A percentile compares a stretch with the other conserved stretches of the same genome.
These are phyloP conservation scores for Horisme vitalbata DNA, from an alignment of 2,888 invertebrate genomes.

Conservation along the genomic window DNA sequence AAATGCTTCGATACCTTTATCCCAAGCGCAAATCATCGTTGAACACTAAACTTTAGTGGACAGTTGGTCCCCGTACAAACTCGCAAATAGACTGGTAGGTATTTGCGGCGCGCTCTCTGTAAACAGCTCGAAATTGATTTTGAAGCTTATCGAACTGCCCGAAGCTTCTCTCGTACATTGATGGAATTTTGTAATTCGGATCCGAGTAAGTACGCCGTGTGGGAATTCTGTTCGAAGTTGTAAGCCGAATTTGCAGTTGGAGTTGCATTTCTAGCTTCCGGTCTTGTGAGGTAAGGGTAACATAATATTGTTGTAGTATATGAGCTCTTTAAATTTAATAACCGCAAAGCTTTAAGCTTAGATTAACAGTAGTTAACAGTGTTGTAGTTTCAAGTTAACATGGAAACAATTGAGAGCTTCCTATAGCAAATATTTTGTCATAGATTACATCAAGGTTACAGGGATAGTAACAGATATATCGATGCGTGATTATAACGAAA, in stretches of 20 bases:
- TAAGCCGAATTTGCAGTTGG: slow-evolving; percentile 7
- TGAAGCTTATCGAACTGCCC: slow-evolving; percentile 59
- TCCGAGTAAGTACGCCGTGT: slow-evolving; percentile 20
- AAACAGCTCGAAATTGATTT: slow-evolving; percentile 73
- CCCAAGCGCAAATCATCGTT: not conserved
- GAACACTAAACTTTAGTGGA: not conserved
- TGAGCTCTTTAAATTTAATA: too few relatives aligned
- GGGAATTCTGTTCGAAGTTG: slow-evolving; percentile 22
- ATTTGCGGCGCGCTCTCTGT: slow-evolving; percentile 57
- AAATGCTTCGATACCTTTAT: too few relatives aligned
- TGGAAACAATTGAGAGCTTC: too few relatives aligned
- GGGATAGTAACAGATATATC: too few relatives aligned
- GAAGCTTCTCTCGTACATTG: slow-evolving; percentile 31
- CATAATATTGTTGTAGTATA: not conserved
- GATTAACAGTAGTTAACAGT: too few relatives aligned
- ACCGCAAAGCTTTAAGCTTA: too few relatives aligned
- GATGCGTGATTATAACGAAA: too few relatives aligned
- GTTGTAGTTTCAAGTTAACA: too few relatives aligned
- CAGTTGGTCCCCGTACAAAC: not conserved
- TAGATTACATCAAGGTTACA: too few relatives aligned
- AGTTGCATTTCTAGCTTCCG: slow-evolving; percentile 8
- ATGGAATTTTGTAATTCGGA: slow-evolving; percentile 50
- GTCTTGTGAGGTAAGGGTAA: not conserved
- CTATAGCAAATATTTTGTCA: too few relatives aligned
- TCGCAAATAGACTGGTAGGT: slow-evolving; percentile 44